These are phyloP conservation scores for Eupithecia pulchellata DNA, from an alignment of 2,888 invertebrate genomes.

Conservation along the genomic window DNA sequence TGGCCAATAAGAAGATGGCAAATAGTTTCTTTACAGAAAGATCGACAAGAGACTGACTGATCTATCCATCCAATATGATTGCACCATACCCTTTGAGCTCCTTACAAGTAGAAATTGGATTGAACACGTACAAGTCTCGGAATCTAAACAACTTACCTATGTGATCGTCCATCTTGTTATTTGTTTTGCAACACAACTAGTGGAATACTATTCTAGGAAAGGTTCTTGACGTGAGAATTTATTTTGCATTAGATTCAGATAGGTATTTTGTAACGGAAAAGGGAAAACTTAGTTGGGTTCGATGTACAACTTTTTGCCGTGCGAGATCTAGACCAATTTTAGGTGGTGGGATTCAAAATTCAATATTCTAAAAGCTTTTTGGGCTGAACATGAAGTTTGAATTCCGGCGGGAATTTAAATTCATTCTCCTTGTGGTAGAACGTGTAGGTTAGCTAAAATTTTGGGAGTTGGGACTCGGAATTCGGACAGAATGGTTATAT, in stretches of 20 bases:
- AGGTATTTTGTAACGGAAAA: background rate
- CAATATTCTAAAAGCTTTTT: background rate
- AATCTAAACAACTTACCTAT: background rate
- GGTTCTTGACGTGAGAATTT: background rate
- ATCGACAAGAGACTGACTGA: background rate
- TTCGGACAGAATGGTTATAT: too few species aligned
- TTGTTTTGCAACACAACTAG: background rate
- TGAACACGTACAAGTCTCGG: constrained; percentile 1
- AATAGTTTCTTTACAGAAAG: background rate
- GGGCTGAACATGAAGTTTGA: background rate
- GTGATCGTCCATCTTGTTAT: background rate
- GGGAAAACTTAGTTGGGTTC: background rate
- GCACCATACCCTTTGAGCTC: background rate
- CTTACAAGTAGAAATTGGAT: background rate
- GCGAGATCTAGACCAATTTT: background rate
- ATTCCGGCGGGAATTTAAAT: background rate
- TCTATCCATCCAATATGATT: background rate
- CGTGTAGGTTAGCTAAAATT: background rate
- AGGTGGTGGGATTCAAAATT: background rate
- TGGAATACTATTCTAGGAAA: background rate
- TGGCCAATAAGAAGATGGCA: background rate
- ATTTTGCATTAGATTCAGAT: background rate
- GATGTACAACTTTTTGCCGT: background rate
- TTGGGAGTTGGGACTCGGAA: background rate
- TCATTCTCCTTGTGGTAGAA: background rate